These are phyloP conservation scores for Enoplosus armatus DNA, from an alignment of 2,797 vertebrate genomes.

Conservation along the genomic window DNA sequence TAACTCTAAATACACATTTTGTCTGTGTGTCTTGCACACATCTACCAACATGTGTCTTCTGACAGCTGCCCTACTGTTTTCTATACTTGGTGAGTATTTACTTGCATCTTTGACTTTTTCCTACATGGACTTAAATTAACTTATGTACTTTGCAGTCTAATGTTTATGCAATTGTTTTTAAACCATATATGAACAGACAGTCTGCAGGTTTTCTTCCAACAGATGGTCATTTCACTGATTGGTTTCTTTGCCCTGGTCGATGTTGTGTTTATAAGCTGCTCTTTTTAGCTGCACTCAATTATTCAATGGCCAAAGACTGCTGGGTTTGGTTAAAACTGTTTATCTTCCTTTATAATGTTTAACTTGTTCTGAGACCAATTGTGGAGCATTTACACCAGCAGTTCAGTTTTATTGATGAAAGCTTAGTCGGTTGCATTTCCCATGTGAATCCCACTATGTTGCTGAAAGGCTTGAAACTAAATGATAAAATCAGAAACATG, in stretches of 20 bases:
- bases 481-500: slow-evolving; percentile 13
- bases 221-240: background rate
- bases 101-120: background rate
- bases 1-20: background rate
- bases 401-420: background rate
- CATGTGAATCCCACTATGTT: background rate
- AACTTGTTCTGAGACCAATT: background rate
- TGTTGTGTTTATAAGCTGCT: background rate
- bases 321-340: background rate
- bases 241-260: background rate
- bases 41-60: slow-evolving; percentile 77
- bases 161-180: slow-evolving; percentile 1
- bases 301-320: background rate
- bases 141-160: background rate
- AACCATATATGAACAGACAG: background rate
- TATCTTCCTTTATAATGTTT: slow-evolving; percentile 7
- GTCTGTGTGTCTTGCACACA: slow-evolving; percentile 21
- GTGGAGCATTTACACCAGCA: background rate
- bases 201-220: background rate
- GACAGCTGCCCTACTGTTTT: slow-evolving; percentile 65
- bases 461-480: slow-evolving; percentile 4
- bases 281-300: background rate
- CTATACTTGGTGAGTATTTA: slow-evolving; percentile 82
- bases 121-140: background rate
- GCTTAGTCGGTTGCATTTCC: background rate